Evolutionary conservation across 1,140 invertebrate species (phyloP).

Genomic region (Diploscapter pachys): DNA sequence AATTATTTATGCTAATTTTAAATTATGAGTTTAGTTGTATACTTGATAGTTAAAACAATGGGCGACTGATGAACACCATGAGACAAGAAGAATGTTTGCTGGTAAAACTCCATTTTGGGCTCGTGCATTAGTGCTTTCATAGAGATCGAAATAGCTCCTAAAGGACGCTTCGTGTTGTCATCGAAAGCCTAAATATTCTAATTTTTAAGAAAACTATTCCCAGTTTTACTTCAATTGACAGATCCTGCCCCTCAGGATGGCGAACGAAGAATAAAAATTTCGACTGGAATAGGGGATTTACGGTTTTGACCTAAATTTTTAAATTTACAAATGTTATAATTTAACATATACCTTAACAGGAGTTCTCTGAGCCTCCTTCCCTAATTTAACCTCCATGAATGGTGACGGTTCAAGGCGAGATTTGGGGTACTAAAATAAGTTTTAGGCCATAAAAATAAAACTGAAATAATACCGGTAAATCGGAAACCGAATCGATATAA

Average conservation of each 20-base stretch:
- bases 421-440: slow-evolving; percentile 41
- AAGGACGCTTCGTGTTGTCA: slow-evolving; percentile 45
- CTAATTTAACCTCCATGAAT: slow-evolving; percentile 52
- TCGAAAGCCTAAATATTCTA: slow-evolving; percentile 48
- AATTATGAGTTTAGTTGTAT: too few relatives aligned
- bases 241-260: slow-evolving; percentile 53
- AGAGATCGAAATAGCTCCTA: slow-evolving; percentile 48
- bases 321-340: too few relatives aligned
- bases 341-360: slow-evolving; percentile 42
- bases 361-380: slow-evolving; percentile 47
- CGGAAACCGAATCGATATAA: slow-evolving; percentile 52
- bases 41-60: slow-evolving; percentile 47
- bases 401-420: slow-evolving; percentile 56
- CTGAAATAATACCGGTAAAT: slow-evolving; percentile 38
- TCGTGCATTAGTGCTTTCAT: slow-evolving; percentile 43
- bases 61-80: slow-evolving; percentile 51
- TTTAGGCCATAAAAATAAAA: background rate
- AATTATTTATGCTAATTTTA: too few relatives aligned
- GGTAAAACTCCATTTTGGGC: slow-evolving; percentile 52
- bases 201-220: slow-evolving; percentile 22
- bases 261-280: slow-evolving; percentile 55
- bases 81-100: slow-evolving; percentile 48
- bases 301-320: slow-evolving; percentile 33
- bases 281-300: slow-evolving; percentile 42
- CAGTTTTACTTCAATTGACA: slow-evolving; percentile 40